A percentile compares a stretch with the other conserved stretches of the same genome.
Evolutionary conservation across 2,888 invertebrate genomes (phyloP).

Genomic region (Eugnorisma glareosa): DNA sequence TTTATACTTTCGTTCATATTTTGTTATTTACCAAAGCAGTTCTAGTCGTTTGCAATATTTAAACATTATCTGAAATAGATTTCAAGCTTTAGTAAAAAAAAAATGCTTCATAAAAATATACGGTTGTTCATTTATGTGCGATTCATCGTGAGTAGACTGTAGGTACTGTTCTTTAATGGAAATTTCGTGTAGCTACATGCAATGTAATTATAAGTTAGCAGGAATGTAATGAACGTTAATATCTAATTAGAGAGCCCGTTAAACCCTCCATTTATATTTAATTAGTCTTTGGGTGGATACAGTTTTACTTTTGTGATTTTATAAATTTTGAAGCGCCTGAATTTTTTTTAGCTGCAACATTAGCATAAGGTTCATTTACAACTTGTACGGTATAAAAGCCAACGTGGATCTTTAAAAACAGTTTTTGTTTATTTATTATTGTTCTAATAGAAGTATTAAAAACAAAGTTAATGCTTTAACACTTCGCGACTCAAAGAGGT

Average conservation of each 20-base stretch:
- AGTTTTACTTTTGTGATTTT: slow-evolving; percentile 15
- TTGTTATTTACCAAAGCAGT: slow-evolving; percentile 17
- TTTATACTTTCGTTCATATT: slow-evolving; percentile 23
- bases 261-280: slow-evolving; percentile 46
- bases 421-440: not conserved
- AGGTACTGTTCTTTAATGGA: slow-evolving; percentile 30
- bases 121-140: slow-evolving; percentile 16
- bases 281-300: slow-evolving; percentile 15
- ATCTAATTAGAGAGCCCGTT: slow-evolving; percentile 33
- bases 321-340: slow-evolving; percentile 34
- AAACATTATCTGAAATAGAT: not conserved
- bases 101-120: not conserved
- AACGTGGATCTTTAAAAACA: not conserved
- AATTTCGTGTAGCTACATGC: slow-evolving; percentile 41
- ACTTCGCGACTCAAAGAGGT: slow-evolving; percentile 2
- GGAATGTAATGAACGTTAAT: slow-evolving; percentile 39
- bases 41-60: not conserved
- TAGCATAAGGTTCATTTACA: not conserved
- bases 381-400: not conserved
- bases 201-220: slow-evolving; percentile 26
- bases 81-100: not conserved
- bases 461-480: not conserved
- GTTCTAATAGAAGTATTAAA: not conserved
- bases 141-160: slow-evolving; percentile 16
- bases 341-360: slow-evolving; percentile 30